Base-by-base conservation (phyloP, 1,140 invertebrate species). In the Psix sp. region DNA sequence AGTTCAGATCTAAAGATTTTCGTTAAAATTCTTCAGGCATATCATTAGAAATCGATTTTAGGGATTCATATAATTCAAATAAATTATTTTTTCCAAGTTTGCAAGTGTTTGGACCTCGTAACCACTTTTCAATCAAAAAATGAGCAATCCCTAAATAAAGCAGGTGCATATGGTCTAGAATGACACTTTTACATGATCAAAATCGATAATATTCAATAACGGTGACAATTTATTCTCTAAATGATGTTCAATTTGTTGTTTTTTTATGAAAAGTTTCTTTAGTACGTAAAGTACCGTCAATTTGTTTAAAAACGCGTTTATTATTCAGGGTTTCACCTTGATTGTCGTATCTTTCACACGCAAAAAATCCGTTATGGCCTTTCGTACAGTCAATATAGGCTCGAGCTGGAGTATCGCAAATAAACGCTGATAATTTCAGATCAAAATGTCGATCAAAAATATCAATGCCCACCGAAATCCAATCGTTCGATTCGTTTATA, bases 221-320 rank as follows among this genome's bases (percentile, higher is more conserved):
- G 24, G 45, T 13, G 45, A 62, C 9, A 5, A 5, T 42, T 48
- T 17, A 1, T 6, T n/a, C 3, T 0, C 15, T 10, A 10, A 33
- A 43, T 63, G 59, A 40, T 65, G 3, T 39, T 24, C 15, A 18
- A 26, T 0, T 57, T 68, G 38, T 9, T 15, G n/a, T 14, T 46
- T 60, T 48, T 16, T 16, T 6, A n/a, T 11, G 16, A 15, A 68
- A 68, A 5, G 54, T 57, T 29, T 40, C 43, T n/a, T 68, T 40
- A 18, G 52, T 68, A 13, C 65, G 15, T 43, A 14, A 9, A 31
- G 5, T 29, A 20, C 29, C 24, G 43, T 57, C 31, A 13, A 29
- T 17, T 9, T 42, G 21, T 5, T 5, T 5, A 39, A 10, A 39
- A 5, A 39, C 15, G 7, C 36, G 36, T 26, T 43, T 68, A 0